phyloP scores from a whole-genome alignment of 2,797 vertebrate species.

The Enteromius thamalakanensis region DNA sequence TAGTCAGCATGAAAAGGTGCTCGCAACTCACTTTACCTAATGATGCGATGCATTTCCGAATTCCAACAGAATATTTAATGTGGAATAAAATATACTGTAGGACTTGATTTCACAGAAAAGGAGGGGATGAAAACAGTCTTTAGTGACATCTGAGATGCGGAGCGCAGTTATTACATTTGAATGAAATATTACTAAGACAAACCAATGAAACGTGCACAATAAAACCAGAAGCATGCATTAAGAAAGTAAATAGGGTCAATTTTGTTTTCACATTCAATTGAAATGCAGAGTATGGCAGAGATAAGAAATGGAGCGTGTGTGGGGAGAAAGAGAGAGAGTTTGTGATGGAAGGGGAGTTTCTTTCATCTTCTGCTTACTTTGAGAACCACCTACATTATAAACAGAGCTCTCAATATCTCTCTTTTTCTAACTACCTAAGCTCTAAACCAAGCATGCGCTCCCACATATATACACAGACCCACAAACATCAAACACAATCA shows the following conservation, averaged over 20 bases:
- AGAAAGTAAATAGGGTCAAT: conserved; percentile 1
- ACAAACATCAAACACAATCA: conserved; percentile 25
- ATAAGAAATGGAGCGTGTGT: conserved; percentile 18
- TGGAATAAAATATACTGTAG: not conserved
- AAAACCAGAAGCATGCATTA: not conserved
- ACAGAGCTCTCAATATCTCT: conserved; percentile 34
- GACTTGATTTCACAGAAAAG: not conserved
- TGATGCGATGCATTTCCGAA: not conserved
- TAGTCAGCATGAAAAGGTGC: not conserved
- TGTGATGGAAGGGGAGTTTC: conserved; percentile 29
- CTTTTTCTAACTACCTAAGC: conserved; percentile 29
- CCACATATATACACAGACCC: conserved; percentile 18
- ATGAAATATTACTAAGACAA: conserved; percentile 5
- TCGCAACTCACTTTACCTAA: not conserved
- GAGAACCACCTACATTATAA: conserved; percentile 58
- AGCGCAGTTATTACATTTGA: not conserved
- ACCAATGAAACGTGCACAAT: not conserved
- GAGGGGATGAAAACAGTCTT: not conserved
- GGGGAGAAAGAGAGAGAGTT: conserved; percentile 25
- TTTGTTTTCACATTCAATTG: conserved; percentile 8
- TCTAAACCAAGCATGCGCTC: conserved; percentile 14
- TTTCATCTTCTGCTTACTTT: conserved; percentile 71
- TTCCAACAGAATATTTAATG: not conserved
- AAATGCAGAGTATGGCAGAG: conserved; percentile 10
- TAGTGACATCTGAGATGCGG: not conserved